phyloP scores from a whole-genome alignment of 2,113 vertebrate species.

The Chloropsis hardwickii region DNA sequence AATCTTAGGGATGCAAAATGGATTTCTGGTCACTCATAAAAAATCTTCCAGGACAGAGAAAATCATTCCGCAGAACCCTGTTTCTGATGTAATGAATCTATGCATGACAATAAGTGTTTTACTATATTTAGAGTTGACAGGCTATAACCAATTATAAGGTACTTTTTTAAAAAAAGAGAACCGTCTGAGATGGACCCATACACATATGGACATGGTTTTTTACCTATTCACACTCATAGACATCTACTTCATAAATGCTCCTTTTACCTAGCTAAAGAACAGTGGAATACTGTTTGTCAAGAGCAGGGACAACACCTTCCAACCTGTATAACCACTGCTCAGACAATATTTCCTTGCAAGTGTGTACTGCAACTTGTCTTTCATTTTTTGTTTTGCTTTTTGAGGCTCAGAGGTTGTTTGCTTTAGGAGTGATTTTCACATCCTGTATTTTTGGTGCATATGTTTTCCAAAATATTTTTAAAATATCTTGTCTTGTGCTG shows the following conservation, averaged over 20 bases:
- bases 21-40: neutral
- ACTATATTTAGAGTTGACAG: neutral
- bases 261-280: neutral
- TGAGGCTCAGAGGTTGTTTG: neutral
- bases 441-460: neutral
- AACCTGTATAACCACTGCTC: neutral
- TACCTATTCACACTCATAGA: neutral
- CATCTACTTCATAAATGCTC: neutral
- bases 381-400: neutral
- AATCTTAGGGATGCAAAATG: neutral
- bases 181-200: neutral
- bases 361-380: neutral
- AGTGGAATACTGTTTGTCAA: neutral
- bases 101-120: neutral
- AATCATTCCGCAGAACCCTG: rapidly evolving
- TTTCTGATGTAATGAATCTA: neutral
- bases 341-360: neutral
- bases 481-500: neutral
- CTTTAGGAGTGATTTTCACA: neutral
- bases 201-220: neutral
- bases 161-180: neutral
- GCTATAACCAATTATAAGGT: neutral
- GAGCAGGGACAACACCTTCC: neutral
- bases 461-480: neutral
- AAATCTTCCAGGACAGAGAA: neutral